phyloP scores from a whole-genome alignment of 2,888 invertebrate genomes.

The Herminia tarsipennalis region DNA sequence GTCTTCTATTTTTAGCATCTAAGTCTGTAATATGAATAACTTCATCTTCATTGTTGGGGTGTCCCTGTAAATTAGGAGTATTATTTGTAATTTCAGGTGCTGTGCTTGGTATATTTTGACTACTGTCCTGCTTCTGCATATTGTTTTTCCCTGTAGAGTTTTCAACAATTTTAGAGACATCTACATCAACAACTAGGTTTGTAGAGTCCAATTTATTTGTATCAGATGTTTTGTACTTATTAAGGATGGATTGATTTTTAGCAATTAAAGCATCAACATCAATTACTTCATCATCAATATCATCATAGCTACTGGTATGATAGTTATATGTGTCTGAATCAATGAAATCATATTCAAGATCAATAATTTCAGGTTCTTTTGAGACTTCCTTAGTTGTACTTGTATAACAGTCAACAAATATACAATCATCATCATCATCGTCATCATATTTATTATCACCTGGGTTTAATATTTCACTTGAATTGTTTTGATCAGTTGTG shows the following conservation, averaged over 20 bases:
- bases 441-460: neutral
- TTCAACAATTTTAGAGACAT: neutral
- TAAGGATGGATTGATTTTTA: conserved; percentile 45
- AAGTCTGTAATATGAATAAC: neutral
- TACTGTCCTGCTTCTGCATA: neutral
- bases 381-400: conserved; percentile 1
- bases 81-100: no score
- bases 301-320: neutral
- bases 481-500: neutral
- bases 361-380: conserved; percentile 26
- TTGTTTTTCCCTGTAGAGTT: neutral
- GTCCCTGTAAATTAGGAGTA: neutral
- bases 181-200: conserved; percentile 23
- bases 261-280: conserved; percentile 58
- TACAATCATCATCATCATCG: conserved; percentile 23
- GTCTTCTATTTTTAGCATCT: neutral
- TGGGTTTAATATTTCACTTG: neutral
- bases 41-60: neutral
- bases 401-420: conserved; percentile 12
- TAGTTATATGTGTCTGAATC: neutral
- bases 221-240: conserved; percentile 15
- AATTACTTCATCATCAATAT: conserved; percentile 36
- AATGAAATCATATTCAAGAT: conserved; percentile 30
- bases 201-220: neutral
- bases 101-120: neutral